Evolutionary conservation across 2,113 vertebrate species (phyloP), one percentile per base, ranked within the genome.

Genomic region (Leiothrix lutea): DNA sequence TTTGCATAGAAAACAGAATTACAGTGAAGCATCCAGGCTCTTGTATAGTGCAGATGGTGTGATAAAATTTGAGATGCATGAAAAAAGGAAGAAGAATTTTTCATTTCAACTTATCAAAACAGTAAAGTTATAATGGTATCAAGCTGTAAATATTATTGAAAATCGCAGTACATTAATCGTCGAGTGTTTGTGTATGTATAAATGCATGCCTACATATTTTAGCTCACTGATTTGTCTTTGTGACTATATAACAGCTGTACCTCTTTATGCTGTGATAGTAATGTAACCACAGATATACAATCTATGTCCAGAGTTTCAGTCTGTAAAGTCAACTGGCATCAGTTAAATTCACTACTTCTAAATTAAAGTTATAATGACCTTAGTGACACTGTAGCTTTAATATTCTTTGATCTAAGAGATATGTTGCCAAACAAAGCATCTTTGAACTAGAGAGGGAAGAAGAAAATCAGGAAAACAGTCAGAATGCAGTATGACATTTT

Each of bases 31-130:
- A 5, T 58, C 48, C 15, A 88, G 45, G 40, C 56, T 44, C 35
- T 67, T 90, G 44, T 61, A 51, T 40, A 75, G 53, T 70, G 24
- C 60, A 94, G 86, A 83, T 91, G 26, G 17, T 9, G 4, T 75
- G 67, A 95, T 29, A 65, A 82, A 86, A 71, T 65, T 40, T 54
- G 44, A 92, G 35, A 72, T 33, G 26, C 17, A 51, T 40, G 33
- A 73, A 54, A 80, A 94, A 90, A 69, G 33, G 29, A 70, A 91
- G 56, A 60, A 90, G 29, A 89, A 24, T 69, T 95, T 93, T 80
- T 74, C 65, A 87, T 87, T 96, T 87, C 51, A 94, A 91, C 13
- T 86, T 80, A 95, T 33, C 40, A 85, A 90, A 87, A 60, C 40
- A 73, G 26, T 80, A 92, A 53, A 87, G 86, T 70, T 86, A 44